phyloP scores from a whole-genome alignment of 2,888 invertebrate species.

The Oligia latruncula region DNA sequence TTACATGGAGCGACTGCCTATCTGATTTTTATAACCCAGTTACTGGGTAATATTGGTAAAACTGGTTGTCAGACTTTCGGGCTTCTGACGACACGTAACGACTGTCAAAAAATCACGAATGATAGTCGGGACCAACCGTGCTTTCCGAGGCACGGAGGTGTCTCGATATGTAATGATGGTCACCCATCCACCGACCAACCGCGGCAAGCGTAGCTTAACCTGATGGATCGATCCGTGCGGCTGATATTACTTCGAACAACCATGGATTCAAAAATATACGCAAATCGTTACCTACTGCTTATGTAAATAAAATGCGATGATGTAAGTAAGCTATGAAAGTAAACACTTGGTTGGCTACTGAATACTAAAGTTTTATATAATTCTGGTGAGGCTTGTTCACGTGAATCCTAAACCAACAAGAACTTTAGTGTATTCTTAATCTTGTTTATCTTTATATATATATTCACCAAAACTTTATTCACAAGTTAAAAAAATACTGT shows the following conservation, averaged over 20 bases:
- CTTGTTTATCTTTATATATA: not conserved
- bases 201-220: no score
- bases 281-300: not conserved
- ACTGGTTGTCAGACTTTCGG: no score
- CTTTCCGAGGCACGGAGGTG: no score
- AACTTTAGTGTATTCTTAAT: not conserved
- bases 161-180: no score
- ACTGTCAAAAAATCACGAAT: no score
- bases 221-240: no score
- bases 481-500: not conserved
- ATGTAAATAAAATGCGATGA: conserved; percentile 1
- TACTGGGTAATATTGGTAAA: no score
- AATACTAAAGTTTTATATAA: not conserved
- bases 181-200: no score
- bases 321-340: not conserved
- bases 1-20: no score
- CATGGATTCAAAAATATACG: conserved; percentile 7
- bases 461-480: not conserved
- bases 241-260: not conserved
- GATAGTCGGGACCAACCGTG: no score
- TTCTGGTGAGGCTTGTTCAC: not conserved
- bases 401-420: conserved; percentile 6
- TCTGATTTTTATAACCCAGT: no score
- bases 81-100: no score
- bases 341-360: not conserved